Evolutionary conservation across 2,797 vertebrate genomes (phyloP), one percentile per base, ranked within the genome.

Genomic region (Coregonus suidteri): DNA sequence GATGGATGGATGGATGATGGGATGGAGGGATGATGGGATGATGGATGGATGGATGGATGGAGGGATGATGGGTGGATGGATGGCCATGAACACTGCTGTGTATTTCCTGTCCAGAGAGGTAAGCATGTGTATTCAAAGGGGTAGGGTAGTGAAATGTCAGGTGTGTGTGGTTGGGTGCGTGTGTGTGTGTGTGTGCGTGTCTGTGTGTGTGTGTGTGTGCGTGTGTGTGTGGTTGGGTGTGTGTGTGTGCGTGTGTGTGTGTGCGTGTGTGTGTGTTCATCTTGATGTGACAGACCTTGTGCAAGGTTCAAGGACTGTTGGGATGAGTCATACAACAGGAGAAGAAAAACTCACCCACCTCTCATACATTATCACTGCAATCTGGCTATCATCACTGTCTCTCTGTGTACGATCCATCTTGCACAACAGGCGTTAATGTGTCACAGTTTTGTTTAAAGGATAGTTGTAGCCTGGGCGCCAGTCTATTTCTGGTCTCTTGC

Each of bases 311-410:
- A 37, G 37, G 37, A 51, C n/a, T 51, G 68, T 13, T 35, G 9
- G 41, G 6, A 18, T 70, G 37, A 70, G 37, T 70, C 35, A 70
- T 9, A n/a, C 37, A 51, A 16, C 68, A 41, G 18, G 2, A 41
- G 15, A 41, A 16, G 7, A 16, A 6, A 6, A 14, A 5, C 47
- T 30, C 41, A 15, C 16, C 25, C 70, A 52, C 7, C 47, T 0
- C 15, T 31, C 16, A 5, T 18, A 31, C 66, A 75, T 9, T 25
- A 71, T n/a, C 14, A 31, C 30, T 34, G 75, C 73, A 79, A 74
- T 86, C 82, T 91, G 90, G 51, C 87, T 79, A 51, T 47, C 51
- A 73, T 89, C 83, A 85, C 41, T 9, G 83, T 88, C 83, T 86
- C 77, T 1, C 75, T 4, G 71, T 34, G 56, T 3, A 15, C 0